Evolutionary conservation across 2,888 invertebrate species (phyloP), one percentile per base, ranked within the genome.

Genomic region (Palloptera scutellata): DNA sequence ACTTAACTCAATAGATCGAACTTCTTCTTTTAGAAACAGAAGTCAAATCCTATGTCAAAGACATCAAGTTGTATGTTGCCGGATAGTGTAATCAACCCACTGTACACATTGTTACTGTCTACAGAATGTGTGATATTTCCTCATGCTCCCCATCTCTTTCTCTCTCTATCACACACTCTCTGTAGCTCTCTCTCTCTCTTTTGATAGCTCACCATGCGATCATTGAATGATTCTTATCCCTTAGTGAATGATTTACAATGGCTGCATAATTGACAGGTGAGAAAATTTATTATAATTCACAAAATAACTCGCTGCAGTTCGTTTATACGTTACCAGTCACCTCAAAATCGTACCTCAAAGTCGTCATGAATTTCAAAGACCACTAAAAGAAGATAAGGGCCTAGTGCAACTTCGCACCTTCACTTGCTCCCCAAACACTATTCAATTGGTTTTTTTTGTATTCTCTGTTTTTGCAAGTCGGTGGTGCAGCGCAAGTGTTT

Each of bases 231-330:
- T 66, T 53, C 43, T 66, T 66, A 66, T 66, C 66, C 66, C 54
- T 43, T 64, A 52, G 60, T 74, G 70, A 75, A 74, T 75, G 74
- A 75, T 75, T 75, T 75, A 75, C 72, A 75, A 73, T 75, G 72
- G 72, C 70, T 69, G 73, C 73, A 66, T 75, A 75, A 75, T 75
- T 75, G 74, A 72, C 75, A 74, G 74, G 72, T 75, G 68, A 72
- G 73, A 72, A 71, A 75, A 75, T 75, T 74, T 75, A 75, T 75
- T 74, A 66, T 61, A 64, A 68, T 61, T 64, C 66, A 55, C 30
- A 30, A 64, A 64, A 45, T 57, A 57, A 19, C 64, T 57, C n/a
- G 55, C 64, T 48, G 51, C 57, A 57, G 2, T 30, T 30, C 30
- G 30, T 6, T 30, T 30, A 30, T 30, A 30, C 30, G 30, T 30